A percentile compares a stretch with the other conserved stretches of the same genome.
Conservation (phyloP, 2,797 vertebrate species). For the Platalea minor region DNA sequence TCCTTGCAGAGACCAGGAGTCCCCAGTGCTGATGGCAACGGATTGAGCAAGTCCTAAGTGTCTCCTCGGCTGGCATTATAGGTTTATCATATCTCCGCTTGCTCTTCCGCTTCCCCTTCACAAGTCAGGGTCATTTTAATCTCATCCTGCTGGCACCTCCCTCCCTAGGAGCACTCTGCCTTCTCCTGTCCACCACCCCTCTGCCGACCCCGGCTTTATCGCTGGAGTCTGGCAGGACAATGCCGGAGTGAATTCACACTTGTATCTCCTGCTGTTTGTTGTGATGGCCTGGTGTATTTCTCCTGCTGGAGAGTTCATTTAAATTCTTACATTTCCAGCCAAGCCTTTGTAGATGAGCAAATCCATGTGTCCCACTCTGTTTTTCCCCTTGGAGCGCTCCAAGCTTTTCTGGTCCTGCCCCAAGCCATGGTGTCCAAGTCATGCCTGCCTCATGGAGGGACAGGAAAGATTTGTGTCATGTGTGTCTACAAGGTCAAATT, state of each 20-base stretch:
- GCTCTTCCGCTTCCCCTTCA: background rate
- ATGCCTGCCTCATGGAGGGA: background rate
- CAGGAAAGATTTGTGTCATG: background rate
- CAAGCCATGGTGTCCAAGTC: background rate
- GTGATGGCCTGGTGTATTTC: background rate
- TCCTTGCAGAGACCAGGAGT: background rate
- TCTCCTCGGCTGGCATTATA: background rate
- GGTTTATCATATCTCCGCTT: background rate
- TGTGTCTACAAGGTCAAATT: background rate
- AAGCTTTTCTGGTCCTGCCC: background rate
- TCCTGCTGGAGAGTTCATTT: background rate
- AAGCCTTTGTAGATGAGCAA: slow-evolving; percentile 21
- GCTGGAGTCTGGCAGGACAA: background rate
- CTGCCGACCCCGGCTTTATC: background rate
- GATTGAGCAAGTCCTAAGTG: background rate
- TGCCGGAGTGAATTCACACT: background rate
- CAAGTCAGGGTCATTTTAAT: background rate
- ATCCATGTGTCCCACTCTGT: background rate
- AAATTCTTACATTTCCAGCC: background rate
- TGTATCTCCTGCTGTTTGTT: slow-evolving; percentile 12
- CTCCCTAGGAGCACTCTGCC: background rate
- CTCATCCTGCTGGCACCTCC: background rate
- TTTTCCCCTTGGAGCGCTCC: background rate
- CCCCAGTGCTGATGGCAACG: fast-evolving
- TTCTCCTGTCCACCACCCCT: background rate